Percentiles rank a stretch among this genome's conserved stretches.
Conservation (phyloP, 2,113 vertebrate genomes). For the Brienomyrus longianalis region DNA sequence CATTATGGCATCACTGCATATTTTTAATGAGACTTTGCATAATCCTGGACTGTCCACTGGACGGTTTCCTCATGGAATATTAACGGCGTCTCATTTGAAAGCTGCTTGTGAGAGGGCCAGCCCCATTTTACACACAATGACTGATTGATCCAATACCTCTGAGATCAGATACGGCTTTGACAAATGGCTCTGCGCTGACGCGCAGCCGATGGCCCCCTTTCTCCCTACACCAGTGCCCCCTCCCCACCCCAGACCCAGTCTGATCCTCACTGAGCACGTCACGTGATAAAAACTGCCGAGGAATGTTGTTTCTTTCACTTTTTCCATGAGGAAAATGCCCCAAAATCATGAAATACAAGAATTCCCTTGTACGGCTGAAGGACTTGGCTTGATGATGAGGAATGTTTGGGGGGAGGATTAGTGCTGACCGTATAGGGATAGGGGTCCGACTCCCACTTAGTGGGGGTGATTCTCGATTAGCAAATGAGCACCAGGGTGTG, state of each 20-base stretch:
- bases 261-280: constrained; percentile 73
- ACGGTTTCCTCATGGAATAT: constrained; percentile 37
- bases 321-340: constrained; percentile 53
- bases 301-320: constrained; percentile 64
- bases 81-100: constrained; percentile 61
- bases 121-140: constrained; percentile 76
- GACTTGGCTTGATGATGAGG: neutral
- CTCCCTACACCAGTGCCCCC: constrained; percentile 63
- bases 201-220: constrained; percentile 57
- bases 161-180: constrained; percentile 98
- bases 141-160: constrained; percentile 88
- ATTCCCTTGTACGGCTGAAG: constrained; percentile 22
- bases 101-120: constrained; percentile 65
- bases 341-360: constrained; percentile 54
- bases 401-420: neutral
- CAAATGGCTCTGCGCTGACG: constrained; percentile 69
- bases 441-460: neutral
- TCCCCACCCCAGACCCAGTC: constrained; percentile 65
- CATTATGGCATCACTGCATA: constrained; percentile 34
- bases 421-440: neutral
- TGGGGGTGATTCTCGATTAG: neutral
- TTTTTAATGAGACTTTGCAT: constrained; percentile 45
- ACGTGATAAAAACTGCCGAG: constrained; percentile 62
- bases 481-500: neutral
- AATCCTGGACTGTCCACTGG: constrained; percentile 38